Base-by-base conservation (phyloP, 2,797 vertebrate genomes). In the Novumbra hubbsi region DNA sequence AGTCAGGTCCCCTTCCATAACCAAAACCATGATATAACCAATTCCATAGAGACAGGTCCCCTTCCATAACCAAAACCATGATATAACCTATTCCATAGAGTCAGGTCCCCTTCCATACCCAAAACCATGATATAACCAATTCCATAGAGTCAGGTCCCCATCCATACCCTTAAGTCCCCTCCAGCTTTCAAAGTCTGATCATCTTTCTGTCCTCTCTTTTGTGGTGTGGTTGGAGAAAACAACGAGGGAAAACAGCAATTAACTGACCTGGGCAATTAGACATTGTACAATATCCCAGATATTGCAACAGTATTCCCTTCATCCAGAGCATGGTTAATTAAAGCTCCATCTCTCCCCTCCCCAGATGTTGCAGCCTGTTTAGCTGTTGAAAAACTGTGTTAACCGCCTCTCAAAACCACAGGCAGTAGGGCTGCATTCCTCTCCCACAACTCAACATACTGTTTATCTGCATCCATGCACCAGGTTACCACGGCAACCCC, bases 211-310 rank as follows among this genome's bases (percentile, higher is more conserved):
- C 48, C 81, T 81, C 66, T 64, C 49, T 24, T 14, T 41, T 48
- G 50, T 89, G 85, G 86, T 84, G 89, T 84, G 92, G 91, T 92
- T 94, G 93, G 79, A 94, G 93, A 94, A 94, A 94, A 90, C 85
- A 82, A 90, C 88, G 2, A 16, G 48, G 66, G 72, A 79, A 75
- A 81, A 82, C 76, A 74, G 82, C 74, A 71, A 76, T 76, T 72
- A 79, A 79, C 81, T 75, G 68, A 75, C 32, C 73, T 50, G 34
- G 16, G 49, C 65, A 71, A 68, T 84, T 80, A 77, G 72, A 62
- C 68, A 70, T 70, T 1, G 8, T 73, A 77, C 45, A 3, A 74
- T 84, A 79, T 75, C 48, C 71, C 83, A 84, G 6, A 80, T 88
- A 83, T 85, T 79, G 74, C 78, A 69, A 69, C 78, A 79, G 73